These are phyloP conservation scores for Dermochelys coriacea DNA, from an alignment of 2,797 vertebrate genomes.

Conservation along the genomic window DNA sequence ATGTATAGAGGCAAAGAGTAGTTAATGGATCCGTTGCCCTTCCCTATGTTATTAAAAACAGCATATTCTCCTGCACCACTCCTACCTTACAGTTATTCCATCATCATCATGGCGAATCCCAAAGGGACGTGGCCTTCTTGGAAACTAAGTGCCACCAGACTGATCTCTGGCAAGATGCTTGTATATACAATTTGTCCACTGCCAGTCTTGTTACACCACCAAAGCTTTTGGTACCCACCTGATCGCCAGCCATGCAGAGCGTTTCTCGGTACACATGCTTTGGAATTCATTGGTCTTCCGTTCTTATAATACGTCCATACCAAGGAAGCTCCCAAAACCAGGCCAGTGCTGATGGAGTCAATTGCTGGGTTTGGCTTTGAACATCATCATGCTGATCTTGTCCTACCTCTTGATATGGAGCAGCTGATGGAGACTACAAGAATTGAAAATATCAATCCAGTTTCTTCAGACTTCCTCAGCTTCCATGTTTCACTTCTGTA, in stretches of 20 bases:
- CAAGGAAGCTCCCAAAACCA: neutral
- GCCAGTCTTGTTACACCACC: neutral
- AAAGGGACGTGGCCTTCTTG: neutral
- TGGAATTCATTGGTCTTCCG: neutral
- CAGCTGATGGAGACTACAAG: neutral
- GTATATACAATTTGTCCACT: neutral
- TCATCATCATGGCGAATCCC: neutral
- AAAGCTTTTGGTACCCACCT: neutral
- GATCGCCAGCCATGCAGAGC: neutral
- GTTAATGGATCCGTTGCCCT: neutral
- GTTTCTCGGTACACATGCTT: neutral
- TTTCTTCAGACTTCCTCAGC: neutral
- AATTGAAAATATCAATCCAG: neutral
- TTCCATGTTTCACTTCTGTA: neutral
- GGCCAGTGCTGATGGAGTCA: neutral
- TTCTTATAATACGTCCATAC: neutral
- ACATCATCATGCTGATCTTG: neutral
- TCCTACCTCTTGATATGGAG: neutral
- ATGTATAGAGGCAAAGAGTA: accelerated
- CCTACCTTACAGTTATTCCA: neutral
- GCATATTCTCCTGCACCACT: neutral
- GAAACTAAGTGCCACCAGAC: neutral
- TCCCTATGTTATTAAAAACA: neutral
- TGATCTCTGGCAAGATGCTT: neutral
- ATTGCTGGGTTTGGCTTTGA: neutral